phyloP scores from a whole-genome alignment of 2,113 vertebrate species.

The Myanophis thanlyinensis region DNA sequence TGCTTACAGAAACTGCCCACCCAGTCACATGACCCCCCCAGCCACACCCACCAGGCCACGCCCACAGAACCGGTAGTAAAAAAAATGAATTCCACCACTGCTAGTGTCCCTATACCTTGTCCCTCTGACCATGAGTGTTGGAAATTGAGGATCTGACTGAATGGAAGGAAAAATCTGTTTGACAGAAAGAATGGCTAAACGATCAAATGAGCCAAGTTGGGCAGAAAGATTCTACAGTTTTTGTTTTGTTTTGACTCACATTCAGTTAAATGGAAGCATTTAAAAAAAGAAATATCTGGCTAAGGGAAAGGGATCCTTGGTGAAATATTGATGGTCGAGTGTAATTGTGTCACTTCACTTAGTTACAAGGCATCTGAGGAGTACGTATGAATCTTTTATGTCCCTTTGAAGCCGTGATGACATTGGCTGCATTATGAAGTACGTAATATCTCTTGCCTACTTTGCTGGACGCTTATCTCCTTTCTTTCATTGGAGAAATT shows the following conservation, averaged over 20 bases:
- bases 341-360: neutral
- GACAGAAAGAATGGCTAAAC: neutral
- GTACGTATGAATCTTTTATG: neutral
- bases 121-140: neutral
- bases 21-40: too few relatives aligned
- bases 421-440: neutral
- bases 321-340: neutral
- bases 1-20: too few relatives aligned
- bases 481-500: neutral
- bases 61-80: too few relatives aligned
- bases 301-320: neutral
- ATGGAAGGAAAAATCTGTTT: neutral
- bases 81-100: too few relatives aligned
- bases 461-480: neutral
- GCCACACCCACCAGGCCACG: too few relatives aligned
- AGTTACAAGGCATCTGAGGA: neutral
- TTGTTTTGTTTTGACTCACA: neutral
- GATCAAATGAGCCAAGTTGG: neutral
- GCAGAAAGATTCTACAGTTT: neutral
- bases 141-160: neutral
- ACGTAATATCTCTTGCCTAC: neutral
- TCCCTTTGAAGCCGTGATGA: neutral
- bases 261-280: neutral
- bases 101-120: neutral
- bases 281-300: neutral